Percentiles rank a stretch among this genome's conserved stretches.
phyloP scores from a whole-genome alignment of 53 echinoderm and acorn worm genomes.

The Pentamera pediparva region DNA sequence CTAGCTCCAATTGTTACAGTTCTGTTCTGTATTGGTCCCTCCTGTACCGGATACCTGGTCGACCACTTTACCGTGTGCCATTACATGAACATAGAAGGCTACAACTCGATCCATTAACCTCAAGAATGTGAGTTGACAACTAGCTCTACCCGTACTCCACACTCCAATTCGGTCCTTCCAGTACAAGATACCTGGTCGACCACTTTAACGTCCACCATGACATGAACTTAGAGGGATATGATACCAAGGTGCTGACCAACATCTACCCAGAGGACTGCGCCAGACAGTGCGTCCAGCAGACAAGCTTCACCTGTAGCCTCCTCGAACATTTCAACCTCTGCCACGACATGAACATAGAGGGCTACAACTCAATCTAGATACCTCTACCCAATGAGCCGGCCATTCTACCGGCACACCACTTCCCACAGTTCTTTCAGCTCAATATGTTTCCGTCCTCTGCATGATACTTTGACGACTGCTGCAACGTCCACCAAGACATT shows the following conservation, averaged over 20 bases:
- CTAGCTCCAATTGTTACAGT: too few relatives aligned
- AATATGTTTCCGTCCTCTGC: neutral
- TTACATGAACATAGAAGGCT: too few relatives aligned
- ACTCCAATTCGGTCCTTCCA: too few relatives aligned
- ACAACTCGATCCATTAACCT: too few relatives aligned
- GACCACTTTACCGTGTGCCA: too few relatives aligned
- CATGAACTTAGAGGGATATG: slow-evolving; percentile 51
- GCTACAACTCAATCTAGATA: neutral
- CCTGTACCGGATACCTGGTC: too few relatives aligned
- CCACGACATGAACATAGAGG: too few relatives aligned
- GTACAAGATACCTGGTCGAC: slow-evolving; percentile 38
- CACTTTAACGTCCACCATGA: slow-evolving; percentile 60
- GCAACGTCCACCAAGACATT: neutral
- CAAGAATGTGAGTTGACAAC: too few relatives aligned
- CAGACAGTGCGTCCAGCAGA: slow-evolving; percentile 45
- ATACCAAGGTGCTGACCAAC: slow-evolving; percentile 40
- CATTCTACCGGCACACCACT: neutral
- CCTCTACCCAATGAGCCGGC: neutral
- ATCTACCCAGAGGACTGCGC: slow-evolving; percentile 85
- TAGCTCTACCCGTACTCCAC: too few relatives aligned
- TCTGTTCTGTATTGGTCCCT: too few relatives aligned
- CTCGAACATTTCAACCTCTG: too few relatives aligned
- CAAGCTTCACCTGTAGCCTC: slow-evolving; percentile 48
- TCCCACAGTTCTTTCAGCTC: neutral
- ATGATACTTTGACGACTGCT: neutral